Evolutionary conservation across 2,113 vertebrate genomes (phyloP).

Genomic region (Oophaga pumilio): DNA sequence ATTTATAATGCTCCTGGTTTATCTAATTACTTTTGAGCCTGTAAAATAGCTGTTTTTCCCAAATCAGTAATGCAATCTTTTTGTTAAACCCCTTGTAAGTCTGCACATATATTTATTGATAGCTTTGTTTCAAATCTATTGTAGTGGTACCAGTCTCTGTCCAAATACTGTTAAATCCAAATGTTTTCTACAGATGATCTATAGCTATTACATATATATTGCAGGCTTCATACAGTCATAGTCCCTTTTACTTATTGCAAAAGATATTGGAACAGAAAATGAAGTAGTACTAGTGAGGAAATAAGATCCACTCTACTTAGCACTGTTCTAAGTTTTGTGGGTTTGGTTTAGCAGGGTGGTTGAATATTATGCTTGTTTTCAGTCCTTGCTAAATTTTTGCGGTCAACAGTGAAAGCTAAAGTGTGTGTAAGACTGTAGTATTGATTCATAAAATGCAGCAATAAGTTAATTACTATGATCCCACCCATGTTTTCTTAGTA

Average conservation of each 20-base stretch:
- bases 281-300: not conserved
- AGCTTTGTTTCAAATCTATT: no score
- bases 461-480: not conserved
- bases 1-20: no score
- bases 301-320: not conserved
- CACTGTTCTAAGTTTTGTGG: slow-evolving; percentile 8
- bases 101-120: no score
- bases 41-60: no score
- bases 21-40: no score
- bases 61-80: no score
- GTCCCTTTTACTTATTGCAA: not conserved
- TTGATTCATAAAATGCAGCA: slow-evolving; percentile 48
- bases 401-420: slow-evolving; percentile 54
- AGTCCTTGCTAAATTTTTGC: slow-evolving; percentile 43
- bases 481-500: not conserved
- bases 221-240: not conserved
- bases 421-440: not conserved
- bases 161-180: no score
- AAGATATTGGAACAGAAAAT: not conserved
- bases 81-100: no score
- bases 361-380: slow-evolving; percentile 5
- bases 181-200: no score
- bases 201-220: no score
- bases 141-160: no score
- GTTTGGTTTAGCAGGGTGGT: slow-evolving; percentile 31